Percentiles rank a stretch among this genome's conserved stretches.
These are phyloP conservation scores for Plagodis pulveraria DNA, from an alignment of 2,888 invertebrate species.

Conservation along the genomic window DNA sequence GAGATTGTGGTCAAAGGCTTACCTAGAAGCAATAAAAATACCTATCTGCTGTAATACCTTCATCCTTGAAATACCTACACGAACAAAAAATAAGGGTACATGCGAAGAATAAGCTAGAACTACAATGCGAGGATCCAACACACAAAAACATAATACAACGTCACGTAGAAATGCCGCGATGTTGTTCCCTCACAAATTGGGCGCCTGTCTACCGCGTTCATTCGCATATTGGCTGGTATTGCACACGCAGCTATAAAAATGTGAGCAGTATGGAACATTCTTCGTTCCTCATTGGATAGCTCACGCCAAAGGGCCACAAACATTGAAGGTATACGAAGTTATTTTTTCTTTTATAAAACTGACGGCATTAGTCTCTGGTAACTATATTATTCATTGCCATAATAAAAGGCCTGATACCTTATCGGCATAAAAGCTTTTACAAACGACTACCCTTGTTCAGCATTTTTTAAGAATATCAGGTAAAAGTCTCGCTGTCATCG, in stretches of 20 bases:
- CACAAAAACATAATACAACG: constrained; percentile 48
- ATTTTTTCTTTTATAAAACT: no score
- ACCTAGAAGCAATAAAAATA: no score
- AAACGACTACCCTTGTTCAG: no score
- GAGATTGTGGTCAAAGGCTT: no score
- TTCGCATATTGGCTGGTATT: constrained; percentile 66
- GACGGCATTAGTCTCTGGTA: no score
- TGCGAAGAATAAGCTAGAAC: constrained; percentile 11
- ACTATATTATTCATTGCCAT: no score
- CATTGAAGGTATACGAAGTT: no score
- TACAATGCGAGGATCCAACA: constrained; percentile 32
- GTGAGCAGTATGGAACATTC: background rate
- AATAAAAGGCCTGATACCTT: no score
- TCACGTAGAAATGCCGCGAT: constrained; percentile 46
- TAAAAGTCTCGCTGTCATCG: no score
- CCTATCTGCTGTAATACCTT: background rate
- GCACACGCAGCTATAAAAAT: constrained; percentile 41
- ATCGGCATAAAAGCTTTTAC: no score
- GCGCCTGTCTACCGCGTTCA: constrained; percentile 58
- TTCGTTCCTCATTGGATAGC: background rate
- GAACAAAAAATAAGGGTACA: constrained; percentile 11
- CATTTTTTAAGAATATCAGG: no score
- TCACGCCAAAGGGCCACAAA: no score
- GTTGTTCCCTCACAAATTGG: constrained; percentile 65
- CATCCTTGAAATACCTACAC: background rate